A percentile compares a stretch with the other conserved stretches of the same genome.
Evolutionary conservation across 2,888 invertebrate genomes (phyloP).

Genomic region (Apotomis turbidana): DNA sequence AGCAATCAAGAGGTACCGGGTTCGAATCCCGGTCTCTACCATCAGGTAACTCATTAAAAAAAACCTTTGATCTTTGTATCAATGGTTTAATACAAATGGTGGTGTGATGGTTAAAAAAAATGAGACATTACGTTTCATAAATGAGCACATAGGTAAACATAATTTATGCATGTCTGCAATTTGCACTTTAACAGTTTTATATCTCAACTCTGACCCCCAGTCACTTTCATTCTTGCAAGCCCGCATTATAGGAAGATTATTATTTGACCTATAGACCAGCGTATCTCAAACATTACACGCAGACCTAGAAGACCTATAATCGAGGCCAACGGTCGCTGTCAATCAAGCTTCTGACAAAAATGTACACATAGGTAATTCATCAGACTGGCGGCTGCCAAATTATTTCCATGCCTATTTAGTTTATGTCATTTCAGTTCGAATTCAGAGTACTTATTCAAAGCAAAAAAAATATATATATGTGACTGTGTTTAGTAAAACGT

Average conservation of each 20-base stretch:
- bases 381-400: conserved; percentile 6
- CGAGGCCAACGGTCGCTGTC: background rate
- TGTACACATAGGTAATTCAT: background rate
- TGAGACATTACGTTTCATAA: background rate
- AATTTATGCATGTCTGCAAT: background rate
- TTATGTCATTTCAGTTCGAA: too few species aligned
- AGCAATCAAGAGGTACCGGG: too few species aligned
- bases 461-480: too few species aligned
- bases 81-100: too few species aligned
- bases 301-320: background rate
- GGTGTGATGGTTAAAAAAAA: background rate
- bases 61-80: too few species aligned
- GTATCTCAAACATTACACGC: conserved; percentile 9
- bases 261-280: background rate
- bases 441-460: too few species aligned
- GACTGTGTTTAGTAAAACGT: too few species aligned
- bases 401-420: too few species aligned
- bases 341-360: background rate
- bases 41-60: too few species aligned
- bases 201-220: conserved; percentile 13
- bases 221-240: conserved; percentile 20
- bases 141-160: background rate
- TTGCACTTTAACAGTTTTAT: conserved; percentile 4
- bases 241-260: background rate
- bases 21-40: too few species aligned